Evolutionary conservation across 2,888 invertebrate species (phyloP), one percentile per base, ranked within the genome.

Genomic region (Tiphia femorata): DNA sequence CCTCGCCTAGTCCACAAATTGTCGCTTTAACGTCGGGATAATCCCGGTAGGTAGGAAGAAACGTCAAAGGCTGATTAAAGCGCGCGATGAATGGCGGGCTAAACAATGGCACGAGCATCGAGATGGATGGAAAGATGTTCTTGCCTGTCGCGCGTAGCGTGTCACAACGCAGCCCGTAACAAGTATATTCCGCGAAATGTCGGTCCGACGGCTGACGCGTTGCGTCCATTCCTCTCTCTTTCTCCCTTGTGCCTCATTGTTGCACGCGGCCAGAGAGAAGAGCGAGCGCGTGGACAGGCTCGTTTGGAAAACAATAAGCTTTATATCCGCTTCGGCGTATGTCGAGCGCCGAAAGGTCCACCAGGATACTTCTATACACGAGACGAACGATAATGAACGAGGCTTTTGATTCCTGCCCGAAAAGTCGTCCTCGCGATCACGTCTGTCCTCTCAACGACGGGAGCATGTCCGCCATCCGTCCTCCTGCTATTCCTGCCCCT

Each of bases 31-130:
- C n/a, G n/a, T n/a, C n/a, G n/a, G n/a, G n/a, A n/a, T n/a, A n/a
- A n/a, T n/a, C n/a, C n/a, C n/a, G n/a, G n/a, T n/a, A n/a, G n/a
- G n/a, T n/a, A n/a, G n/a, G n/a, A n/a, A n/a, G n/a, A n/a, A n/a
- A n/a, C n/a, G n/a, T 43, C n/a, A 25, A 30, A 54, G 48, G 56
- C 58, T 68, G 68, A 69, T 68, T 69, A 62, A 58, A 44, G 51
- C 17, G 49, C 23, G 23, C 37, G 49, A 30, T 64, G 62, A 68
- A 65, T 38, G 40, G 50, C 21, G 21, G 25, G 17, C 30, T 16
- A 52, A 48, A 69, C 62, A 68, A 69, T 60, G 55, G 48, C 8
- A 19, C 12, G n/a, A n/a, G 41, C 42, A 47, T 48, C 37, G 40
- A 38, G 20, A 53, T 40, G 57, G 53, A 50, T 16, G 33, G 33